These are phyloP conservation scores for Mythimna ferrago DNA, from an alignment of 2,888 invertebrate genomes.

Conservation along the genomic window DNA sequence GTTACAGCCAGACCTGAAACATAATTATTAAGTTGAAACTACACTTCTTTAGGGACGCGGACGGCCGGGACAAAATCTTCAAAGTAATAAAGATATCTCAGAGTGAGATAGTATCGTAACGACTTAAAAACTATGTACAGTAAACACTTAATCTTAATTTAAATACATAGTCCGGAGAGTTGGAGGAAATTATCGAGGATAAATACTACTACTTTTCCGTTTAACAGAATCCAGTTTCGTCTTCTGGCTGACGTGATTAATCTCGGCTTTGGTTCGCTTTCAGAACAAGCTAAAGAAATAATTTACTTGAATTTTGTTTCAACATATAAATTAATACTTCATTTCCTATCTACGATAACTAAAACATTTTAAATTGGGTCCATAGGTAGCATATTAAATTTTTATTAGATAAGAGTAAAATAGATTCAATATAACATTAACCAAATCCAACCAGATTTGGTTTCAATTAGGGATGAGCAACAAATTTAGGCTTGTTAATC, in stretches of 20 bases:
- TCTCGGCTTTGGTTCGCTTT: constrained; percentile 38
- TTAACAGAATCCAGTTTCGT: constrained; percentile 42
- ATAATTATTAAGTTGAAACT: constrained; percentile 68
- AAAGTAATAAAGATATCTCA: constrained; percentile 61
- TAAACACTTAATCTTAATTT: constrained; percentile 61
- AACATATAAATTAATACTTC: constrained; percentile 36
- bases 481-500: background rate
- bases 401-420: background rate
- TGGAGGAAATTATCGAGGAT: constrained; percentile 46
- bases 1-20: constrained; percentile 58
- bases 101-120: constrained; percentile 48
- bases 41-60: constrained; percentile 53
- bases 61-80: constrained; percentile 57
- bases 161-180: constrained; percentile 50
- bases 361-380: background rate
- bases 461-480: constrained; percentile 3
- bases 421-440: background rate
- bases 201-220: constrained; percentile 49
- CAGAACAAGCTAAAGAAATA: constrained; percentile 44
- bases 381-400: background rate
- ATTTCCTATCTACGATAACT: background rate
- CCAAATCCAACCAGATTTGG: background rate
- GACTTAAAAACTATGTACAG: constrained; percentile 61
- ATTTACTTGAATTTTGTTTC: constrained; percentile 27
- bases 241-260: constrained; percentile 46